Evolutionary conservation across 2,888 invertebrate species (phyloP), one percentile per base, ranked within the genome.

Genomic region (Herminia tarsipennalis): DNA sequence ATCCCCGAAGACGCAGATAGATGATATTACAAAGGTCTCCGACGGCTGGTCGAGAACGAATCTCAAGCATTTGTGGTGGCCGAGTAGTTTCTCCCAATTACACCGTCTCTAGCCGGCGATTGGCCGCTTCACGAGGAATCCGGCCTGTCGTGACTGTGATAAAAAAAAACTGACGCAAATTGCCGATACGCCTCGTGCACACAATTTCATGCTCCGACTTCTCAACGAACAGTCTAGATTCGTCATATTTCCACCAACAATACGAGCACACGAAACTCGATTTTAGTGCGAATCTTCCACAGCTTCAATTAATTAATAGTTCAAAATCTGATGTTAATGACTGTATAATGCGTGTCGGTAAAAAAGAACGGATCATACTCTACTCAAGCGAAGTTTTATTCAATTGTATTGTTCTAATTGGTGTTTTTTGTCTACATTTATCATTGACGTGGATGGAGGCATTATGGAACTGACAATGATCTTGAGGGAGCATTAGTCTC

Each of bases 171-270:
- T 88, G 88, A 88, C 88, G 89, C 89, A 86, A 91, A 90, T 91
- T 86, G 87, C 80, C 87, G 91, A 89, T 89, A 89, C 89, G 90
- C 85, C 86, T 88, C 87, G 87, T 83, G 89, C 86, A 88, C 91
- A 88, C 88, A 89, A 90, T 90, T 91, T 89, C 88, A 90, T 88
- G 90, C 84, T 78, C 80, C 76, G 80, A 67, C 81, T 83, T 86
- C 78, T 77, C 68, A 71, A 73, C 80, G 88, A 88, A 84, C 78
- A 78, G 76, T 81, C 83, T 78, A 84, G 85, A 88, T 88, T 88
- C 84, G 86, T 88, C 88, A 89, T 88, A 89, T 77, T 82, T 79
- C 66, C 76, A 52, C 13, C 50, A 76, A 81, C 79, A 80, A 80
- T 76, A 50, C 57, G 56, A 52, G 56, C 70, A 69, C 68, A 67